Base-by-base conservation (phyloP, 30 jellyfish, hydroid and myxozoan genomes). In the Aurelia sp. region DNA sequence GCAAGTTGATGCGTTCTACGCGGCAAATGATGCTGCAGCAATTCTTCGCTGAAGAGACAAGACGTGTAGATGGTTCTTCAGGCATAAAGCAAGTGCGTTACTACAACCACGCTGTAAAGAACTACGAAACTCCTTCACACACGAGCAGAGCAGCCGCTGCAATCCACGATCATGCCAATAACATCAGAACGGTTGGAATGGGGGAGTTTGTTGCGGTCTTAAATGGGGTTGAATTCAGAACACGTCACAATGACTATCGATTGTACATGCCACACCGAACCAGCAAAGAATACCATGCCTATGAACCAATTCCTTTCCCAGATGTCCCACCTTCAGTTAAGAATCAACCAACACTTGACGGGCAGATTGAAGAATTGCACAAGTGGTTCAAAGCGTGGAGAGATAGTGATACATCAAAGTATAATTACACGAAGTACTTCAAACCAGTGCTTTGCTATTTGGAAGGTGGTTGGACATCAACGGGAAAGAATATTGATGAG, bases 11-110 rank as follows among this genome's bases (percentile, higher is more conserved):
- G 44, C 38, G 73, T 53, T 72, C 87, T 19, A 68, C 92, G 13
- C 88, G 93, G 8, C 98, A 91, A 77, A 44, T 86, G 80, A 91
- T 91, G 96, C 76, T 91, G 80, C 98, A 85, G 76, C 98, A 91
- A 73, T 91, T 91, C 80, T 85, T 91, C 51, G 82, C 70, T 15
- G 96, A 91, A 74, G 92, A 85, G 64, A 63, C 97, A 4, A 82
- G 86, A 5, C 85, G 98, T 4, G 53, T 87, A 8, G 98, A 91
- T 40, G 98, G 98, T 12, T 38, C 64, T 31, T 78, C 95, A 17
- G 97, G 97, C 33, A 40, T 80, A 22, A 80, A 80, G 47, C 90
- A 80, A 52, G 53, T 80, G 8, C 81, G 90, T 3, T 64, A 48
- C 82, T 40, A 80, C 16, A 18, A 22, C 15, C 44, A 58, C 20